A percentile compares a stretch with the other conserved stretches of the same genome.
Conservation (phyloP, 1,140 invertebrate genomes). For the Brachionus koreanus region DNA sequence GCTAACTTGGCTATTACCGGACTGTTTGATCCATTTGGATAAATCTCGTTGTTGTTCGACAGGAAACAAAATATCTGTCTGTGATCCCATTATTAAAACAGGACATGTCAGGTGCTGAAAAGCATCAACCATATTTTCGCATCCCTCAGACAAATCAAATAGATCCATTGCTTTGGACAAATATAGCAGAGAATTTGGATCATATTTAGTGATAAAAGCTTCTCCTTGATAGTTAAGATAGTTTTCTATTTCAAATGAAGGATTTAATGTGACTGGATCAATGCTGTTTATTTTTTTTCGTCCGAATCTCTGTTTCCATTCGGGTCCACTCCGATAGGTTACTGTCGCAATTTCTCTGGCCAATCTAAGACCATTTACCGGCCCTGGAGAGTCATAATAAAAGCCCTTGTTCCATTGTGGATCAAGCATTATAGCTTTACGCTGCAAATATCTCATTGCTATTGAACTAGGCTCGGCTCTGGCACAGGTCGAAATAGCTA, state of each 20-base stretch:
- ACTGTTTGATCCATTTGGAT: conserved; percentile 49
- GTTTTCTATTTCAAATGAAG: conserved; percentile 57
- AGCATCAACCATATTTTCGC: conserved; percentile 48
- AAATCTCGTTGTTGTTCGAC: conserved; percentile 56
- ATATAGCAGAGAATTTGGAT: conserved; percentile 58
- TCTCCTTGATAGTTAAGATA: conserved; percentile 59
- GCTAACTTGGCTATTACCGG: conserved; percentile 55
- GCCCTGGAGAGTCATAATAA: conserved; percentile 54
- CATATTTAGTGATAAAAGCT: conserved; percentile 55
- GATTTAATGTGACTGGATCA: conserved; percentile 50
- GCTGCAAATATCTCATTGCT: conserved; percentile 57
- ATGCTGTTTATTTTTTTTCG: conserved; percentile 51
- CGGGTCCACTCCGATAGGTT: conserved; percentile 58
- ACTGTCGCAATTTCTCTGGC: conserved; percentile 58
- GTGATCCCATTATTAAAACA: conserved; percentile 55
- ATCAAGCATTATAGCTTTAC: conserved; percentile 57
- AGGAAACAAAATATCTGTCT: conserved; percentile 58
- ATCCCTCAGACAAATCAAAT: conserved; percentile 55
- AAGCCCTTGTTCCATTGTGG: conserved; percentile 59
- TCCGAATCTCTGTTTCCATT: conserved; percentile 57
- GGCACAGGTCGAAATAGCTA: conserved; percentile 56
- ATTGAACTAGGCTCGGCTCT: conserved; percentile 57
- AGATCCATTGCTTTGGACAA: conserved; percentile 60
- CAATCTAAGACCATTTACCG: conserved; percentile 56
- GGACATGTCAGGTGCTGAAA: conserved; percentile 52